Evolutionary conservation across 2,888 invertebrate species (phyloP), one percentile per base, ranked within the genome.

Genomic region (Parapristionchus giblindavisi): DNA sequence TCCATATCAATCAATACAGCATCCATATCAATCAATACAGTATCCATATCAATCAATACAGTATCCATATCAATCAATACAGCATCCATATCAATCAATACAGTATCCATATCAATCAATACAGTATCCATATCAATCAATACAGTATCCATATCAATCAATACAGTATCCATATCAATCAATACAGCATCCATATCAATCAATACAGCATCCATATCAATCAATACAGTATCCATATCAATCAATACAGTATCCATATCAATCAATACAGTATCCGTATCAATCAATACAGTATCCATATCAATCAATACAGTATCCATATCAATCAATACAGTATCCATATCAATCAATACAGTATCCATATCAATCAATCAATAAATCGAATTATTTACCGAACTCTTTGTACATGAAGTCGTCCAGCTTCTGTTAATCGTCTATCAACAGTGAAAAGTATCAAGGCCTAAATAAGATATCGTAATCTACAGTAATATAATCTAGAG

Each of bases 181-280:
- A 51, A 3, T 34, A n/a, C 8, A 51, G 32, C 48, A 21, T 36
- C 48, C 43, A n/a, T n/a, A n/a, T n/a, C n/a, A n/a, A n/a, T n/a
- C n/a, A n/a, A n/a, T n/a, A n/a, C n/a, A n/a, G n/a, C 52, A 66
- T 81, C 79, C n/a, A 84, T 78, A 72, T 84, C 83, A 48, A 81
- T 76, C 66, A 81, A 84, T n/a, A 84, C 80, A 1, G 80, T 80
- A 74, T 84, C 82, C 70, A 81, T 83, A 77, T 78, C 81, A 66
- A 80, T 80, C 72, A 81, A 81, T 17, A 60, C 61, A 61, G 21
- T 38, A 48, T 48, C 14, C 11, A 1, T 32, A 14, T 66, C 32
- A 4, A 3, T 63, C 24, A 3, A 17, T 27, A 34, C 43, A 21
- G 5, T 29, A 32, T 32, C 3, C 24, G 8, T 54, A 14, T n/a